These are phyloP conservation scores for Archocentrus centrarchus DNA, from an alignment of 2,113 vertebrate species.

Conservation along the genomic window DNA sequence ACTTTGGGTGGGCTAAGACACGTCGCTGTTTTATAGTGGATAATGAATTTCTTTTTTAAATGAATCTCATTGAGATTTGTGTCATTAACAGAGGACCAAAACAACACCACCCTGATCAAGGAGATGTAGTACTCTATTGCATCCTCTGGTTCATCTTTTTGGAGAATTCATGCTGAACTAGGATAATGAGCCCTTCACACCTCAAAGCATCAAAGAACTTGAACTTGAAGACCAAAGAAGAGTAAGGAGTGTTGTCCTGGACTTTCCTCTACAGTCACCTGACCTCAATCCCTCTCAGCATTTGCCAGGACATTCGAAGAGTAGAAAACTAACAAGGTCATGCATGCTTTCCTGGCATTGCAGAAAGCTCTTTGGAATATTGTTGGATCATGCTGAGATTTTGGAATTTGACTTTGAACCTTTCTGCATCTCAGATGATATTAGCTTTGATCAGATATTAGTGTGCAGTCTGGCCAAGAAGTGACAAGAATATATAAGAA, in stretches of 20 bases:
- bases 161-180: too few relatives aligned
- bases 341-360: not conserved
- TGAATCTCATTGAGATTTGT: too few relatives aligned
- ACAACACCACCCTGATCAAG: too few relatives aligned
- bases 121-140: too few relatives aligned
- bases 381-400: not conserved
- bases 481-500: not conserved
- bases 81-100: too few relatives aligned
- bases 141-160: too few relatives aligned
- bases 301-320: not conserved
- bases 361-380: not conserved
- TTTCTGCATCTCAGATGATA: not conserved
- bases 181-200: not conserved
- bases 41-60: too few relatives aligned
- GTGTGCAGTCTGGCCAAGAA: not conserved
- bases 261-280: not conserved
- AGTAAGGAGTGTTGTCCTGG: not conserved
- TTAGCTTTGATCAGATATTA: not conserved
- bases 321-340: not conserved
- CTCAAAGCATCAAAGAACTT: not conserved
- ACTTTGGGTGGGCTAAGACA: too few relatives aligned
- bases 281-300: not conserved
- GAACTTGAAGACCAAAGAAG: not conserved
- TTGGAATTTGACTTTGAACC: not conserved
- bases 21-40: too few relatives aligned